A percentile compares a stretch with the other conserved stretches of the same genome.
These are phyloP conservation scores for Trachelus troglodyta DNA, from an alignment of 2,888 invertebrate genomes.

Conservation along the genomic window DNA sequence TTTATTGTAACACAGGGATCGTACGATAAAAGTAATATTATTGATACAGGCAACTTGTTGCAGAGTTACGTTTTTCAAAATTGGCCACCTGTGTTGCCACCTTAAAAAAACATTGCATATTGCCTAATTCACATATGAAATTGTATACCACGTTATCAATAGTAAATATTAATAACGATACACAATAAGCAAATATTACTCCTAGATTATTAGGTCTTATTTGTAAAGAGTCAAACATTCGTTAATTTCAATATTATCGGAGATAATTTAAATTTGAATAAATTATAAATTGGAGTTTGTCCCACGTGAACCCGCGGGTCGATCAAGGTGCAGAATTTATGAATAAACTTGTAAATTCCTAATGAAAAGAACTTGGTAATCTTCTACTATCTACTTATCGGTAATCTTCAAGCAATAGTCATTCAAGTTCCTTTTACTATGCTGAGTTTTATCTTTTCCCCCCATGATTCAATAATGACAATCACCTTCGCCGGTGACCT, in stretches of 20 bases:
- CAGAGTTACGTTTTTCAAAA: background rate
- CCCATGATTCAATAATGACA: constrained; percentile 15
- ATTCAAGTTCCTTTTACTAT: background rate
- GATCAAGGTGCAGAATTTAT: background rate
- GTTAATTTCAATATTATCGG: background rate
- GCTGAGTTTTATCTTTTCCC: background rate
- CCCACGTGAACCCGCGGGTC: background rate
- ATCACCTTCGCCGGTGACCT: constrained; percentile 53
- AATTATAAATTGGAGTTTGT: background rate
- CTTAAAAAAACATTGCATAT: background rate
- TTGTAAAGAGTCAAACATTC: background rate
- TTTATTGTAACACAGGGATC: background rate
- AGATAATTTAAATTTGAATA: background rate
- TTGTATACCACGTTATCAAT: background rate
- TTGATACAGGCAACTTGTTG: background rate
- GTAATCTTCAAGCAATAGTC: background rate
- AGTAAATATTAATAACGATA: background rate
- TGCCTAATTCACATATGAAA: background rate
- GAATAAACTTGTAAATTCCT: background rate
- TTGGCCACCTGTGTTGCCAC: background rate
- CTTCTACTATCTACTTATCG: no score
- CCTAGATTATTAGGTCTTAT: background rate
- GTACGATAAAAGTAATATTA: background rate
- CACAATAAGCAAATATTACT: background rate
- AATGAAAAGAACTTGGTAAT: background rate